Evolutionary conservation across 2,888 invertebrate genomes (phyloP).

Genomic region (Melitaea athalia): DNA sequence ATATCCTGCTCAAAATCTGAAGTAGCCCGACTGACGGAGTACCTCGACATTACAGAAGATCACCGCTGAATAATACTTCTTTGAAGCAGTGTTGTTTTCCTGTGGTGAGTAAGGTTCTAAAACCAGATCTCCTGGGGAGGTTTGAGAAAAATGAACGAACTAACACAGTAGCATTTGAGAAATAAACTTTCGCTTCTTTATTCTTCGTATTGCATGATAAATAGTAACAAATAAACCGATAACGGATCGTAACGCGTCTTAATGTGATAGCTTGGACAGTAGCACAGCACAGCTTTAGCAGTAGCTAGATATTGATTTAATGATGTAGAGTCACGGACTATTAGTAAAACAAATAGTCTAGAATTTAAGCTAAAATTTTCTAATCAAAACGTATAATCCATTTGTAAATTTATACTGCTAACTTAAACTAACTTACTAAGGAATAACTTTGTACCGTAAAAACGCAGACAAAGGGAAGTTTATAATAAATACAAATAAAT

Average conservation of each 20-base stretch:
- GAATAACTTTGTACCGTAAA: background rate
- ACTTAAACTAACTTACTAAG: background rate
- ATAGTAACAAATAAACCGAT: background rate
- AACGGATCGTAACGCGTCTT: background rate
- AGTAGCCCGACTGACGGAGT: no score
- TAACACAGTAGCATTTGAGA: background rate
- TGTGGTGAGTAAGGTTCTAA: no score
- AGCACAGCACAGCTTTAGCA: no score
- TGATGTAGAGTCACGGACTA: conserved; percentile 6
- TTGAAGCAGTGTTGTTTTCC: no score
- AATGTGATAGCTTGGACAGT: background rate
- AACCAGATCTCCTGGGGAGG: no score
- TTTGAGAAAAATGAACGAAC: no score
- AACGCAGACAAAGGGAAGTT: background rate
- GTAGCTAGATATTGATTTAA: no score
- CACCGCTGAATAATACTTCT: no score
- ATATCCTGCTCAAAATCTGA: no score
- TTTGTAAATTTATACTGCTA: background rate
- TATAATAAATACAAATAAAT: background rate
- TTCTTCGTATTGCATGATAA: conserved; percentile 6
- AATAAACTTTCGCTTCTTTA: background rate
- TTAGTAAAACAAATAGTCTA: background rate
- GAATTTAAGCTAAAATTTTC: background rate
- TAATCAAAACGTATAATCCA: background rate
- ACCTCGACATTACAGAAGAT: no score